These are phyloP conservation scores for Centropyge bicolor DNA, from an alignment of 2,797 vertebrate genomes.

Conservation along the genomic window DNA sequence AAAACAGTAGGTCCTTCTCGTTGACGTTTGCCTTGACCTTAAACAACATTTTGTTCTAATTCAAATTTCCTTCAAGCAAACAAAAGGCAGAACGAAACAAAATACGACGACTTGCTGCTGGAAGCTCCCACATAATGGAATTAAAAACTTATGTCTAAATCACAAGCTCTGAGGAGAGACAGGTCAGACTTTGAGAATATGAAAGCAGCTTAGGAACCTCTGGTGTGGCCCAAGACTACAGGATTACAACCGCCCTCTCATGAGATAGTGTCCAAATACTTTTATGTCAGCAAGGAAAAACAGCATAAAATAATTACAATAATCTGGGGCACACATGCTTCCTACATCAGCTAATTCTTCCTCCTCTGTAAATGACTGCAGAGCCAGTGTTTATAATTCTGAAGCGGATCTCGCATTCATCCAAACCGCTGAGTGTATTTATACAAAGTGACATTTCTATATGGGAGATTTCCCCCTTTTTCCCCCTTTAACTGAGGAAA, in stretches of 20 bases:
- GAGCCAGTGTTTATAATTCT: conserved; percentile 79
- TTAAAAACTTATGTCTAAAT: conserved; percentile 82
- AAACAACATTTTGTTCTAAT: conserved; percentile 82
- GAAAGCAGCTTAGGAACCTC: conserved; percentile 60
- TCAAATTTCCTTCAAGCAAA: conserved; percentile 79
- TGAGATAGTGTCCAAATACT: conserved; percentile 82
- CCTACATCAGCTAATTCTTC: conserved; percentile 80
- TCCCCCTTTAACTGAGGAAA: conserved; percentile 52
- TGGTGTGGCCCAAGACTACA: conserved; percentile 55
- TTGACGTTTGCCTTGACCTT: conserved; percentile 74
- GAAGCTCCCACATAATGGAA: conserved; percentile 78
- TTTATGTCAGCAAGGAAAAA: conserved; percentile 79
- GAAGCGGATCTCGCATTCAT: conserved; percentile 73
- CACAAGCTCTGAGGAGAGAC: conserved; percentile 63
- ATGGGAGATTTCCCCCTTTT: conserved; percentile 54
- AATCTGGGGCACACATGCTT: conserved; percentile 83
- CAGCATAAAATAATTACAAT: conserved; percentile 82
- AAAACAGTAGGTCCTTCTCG: conserved; percentile 80
- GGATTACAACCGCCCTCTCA: conserved; percentile 68
- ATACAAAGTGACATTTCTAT: conserved; percentile 80
- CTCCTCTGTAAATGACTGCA: conserved; percentile 71
- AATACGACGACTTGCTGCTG: conserved; percentile 79
- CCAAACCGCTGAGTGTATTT: conserved; percentile 77
- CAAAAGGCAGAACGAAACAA: conserved; percentile 78
- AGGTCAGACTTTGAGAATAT: conserved; percentile 60